These are phyloP conservation scores for Leistus spinibarbis DNA, from an alignment of 2,888 invertebrate species.

Conservation along the genomic window DNA sequence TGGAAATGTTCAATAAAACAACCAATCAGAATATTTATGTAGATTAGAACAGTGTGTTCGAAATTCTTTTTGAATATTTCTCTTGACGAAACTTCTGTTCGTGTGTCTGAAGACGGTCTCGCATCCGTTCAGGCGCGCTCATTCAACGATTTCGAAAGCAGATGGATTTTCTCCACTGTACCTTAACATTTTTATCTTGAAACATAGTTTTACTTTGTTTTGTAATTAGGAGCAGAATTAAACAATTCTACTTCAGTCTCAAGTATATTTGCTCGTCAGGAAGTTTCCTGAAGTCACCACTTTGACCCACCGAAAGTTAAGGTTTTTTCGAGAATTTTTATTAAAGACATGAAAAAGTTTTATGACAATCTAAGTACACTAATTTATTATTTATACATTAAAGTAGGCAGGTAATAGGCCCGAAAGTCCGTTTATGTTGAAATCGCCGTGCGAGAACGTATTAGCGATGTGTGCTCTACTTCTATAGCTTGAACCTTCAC, in stretches of 20 bases:
- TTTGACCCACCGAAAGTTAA: no score
- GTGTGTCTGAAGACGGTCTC: background rate
- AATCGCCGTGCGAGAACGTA: no score
- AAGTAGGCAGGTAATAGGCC: no score
- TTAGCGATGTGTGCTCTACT: no score
- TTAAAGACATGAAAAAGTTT: no score
- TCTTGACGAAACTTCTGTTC: constrained; percentile 1
- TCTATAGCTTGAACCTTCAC: no score
- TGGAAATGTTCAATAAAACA: constrained; percentile 49
- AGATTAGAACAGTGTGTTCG: constrained; percentile 51
- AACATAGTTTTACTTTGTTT: background rate
- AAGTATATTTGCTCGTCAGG: no score
- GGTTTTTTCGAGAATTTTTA: no score
- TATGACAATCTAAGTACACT: no score
- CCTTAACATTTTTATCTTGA: background rate
- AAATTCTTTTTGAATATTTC: constrained; percentile 42
- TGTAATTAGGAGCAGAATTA: background rate
- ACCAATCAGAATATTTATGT: constrained; percentile 52
- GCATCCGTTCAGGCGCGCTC: background rate
- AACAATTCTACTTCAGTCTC: background rate
- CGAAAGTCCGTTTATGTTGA: no score
- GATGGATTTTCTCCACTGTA: background rate
- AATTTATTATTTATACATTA: no score
- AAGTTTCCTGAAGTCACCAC: no score
- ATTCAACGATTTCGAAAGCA: background rate